These are phyloP conservation scores for Sphaerodactylus townsendi DNA, from an alignment of 2,113 vertebrate genomes.

Conservation along the genomic window DNA sequence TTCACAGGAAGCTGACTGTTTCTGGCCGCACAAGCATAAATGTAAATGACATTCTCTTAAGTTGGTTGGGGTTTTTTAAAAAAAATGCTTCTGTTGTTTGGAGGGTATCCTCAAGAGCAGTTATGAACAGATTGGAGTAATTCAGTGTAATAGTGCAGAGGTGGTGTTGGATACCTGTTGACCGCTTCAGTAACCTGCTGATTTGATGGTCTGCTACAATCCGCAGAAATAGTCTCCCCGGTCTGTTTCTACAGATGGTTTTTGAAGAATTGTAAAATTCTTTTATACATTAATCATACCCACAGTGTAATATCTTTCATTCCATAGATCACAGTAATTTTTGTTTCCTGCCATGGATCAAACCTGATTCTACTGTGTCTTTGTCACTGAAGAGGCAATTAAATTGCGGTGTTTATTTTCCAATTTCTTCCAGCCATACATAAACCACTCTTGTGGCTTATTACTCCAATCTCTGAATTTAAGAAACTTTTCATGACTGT, in stretches of 20 bases:
- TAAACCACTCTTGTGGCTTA: background rate
- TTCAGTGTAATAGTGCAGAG: background rate
- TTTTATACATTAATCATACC: background rate
- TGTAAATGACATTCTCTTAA: background rate
- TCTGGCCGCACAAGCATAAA: background rate
- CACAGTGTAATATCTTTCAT: slow-evolving; percentile 1
- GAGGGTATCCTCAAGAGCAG: background rate
- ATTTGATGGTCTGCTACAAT: background rate
- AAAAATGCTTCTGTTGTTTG: background rate
- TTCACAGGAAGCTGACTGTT: background rate
- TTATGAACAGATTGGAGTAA: background rate
- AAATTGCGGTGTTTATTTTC: background rate
- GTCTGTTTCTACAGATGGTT: background rate
- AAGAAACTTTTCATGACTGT: background rate
- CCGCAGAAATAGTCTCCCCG: background rate
- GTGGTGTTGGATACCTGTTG: background rate
- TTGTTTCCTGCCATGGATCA: background rate
- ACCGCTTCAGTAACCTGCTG: background rate
- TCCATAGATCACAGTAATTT: background rate
- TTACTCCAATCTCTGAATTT: slow-evolving; percentile 10
- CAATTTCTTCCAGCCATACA: background rate
- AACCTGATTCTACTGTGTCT: background rate
- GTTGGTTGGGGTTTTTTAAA: background rate
- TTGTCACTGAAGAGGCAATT: background rate
- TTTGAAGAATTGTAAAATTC: background rate